Evolutionary conservation across 2,888 invertebrate genomes (phyloP).

Genomic region (Lasioglossum leucozonium): DNA sequence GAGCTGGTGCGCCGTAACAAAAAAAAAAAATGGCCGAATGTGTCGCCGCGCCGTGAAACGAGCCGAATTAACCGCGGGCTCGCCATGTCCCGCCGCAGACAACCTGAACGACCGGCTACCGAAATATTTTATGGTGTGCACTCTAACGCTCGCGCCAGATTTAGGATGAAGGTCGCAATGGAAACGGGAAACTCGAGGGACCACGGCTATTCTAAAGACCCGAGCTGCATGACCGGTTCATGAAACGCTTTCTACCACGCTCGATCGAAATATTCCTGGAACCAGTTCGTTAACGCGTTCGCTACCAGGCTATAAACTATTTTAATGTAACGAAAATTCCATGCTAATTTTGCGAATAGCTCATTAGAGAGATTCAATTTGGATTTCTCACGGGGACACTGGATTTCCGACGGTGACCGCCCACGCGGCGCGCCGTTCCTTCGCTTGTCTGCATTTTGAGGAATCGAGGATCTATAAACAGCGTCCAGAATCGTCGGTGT

Average conservation of each 20-base stretch:
- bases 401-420: background rate
- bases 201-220: slow-evolving; percentile 22
- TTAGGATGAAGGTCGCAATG: slow-evolving; percentile 70
- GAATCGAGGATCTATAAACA: slow-evolving; percentile 53
- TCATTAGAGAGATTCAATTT: background rate
- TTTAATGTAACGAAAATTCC: background rate
- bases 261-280: background rate
- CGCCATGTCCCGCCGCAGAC: slow-evolving; percentile 53
- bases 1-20: slow-evolving; percentile 21
- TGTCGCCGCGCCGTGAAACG: slow-evolving; percentile 30
- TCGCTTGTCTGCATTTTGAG: slow-evolving; percentile 12
- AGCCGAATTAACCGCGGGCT: slow-evolving; percentile 46
- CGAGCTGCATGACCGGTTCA: background rate
- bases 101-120: slow-evolving; percentile 55
- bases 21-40: slow-evolving; percentile 49
- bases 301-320: background rate
- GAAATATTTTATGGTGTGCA: slow-evolving; percentile 70
- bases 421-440: background rate
- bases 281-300: background rate
- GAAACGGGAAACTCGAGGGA: slow-evolving; percentile 32
- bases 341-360: background rate
- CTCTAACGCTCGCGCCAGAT: slow-evolving; percentile 59
- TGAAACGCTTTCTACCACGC: background rate
- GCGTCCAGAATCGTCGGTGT: slow-evolving; percentile 28
- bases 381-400: background rate